A percentile compares a stretch with the other conserved stretches of the same genome.
Conservation (phyloP, 2,797 vertebrate species). For the Scleropages formosus region DNA sequence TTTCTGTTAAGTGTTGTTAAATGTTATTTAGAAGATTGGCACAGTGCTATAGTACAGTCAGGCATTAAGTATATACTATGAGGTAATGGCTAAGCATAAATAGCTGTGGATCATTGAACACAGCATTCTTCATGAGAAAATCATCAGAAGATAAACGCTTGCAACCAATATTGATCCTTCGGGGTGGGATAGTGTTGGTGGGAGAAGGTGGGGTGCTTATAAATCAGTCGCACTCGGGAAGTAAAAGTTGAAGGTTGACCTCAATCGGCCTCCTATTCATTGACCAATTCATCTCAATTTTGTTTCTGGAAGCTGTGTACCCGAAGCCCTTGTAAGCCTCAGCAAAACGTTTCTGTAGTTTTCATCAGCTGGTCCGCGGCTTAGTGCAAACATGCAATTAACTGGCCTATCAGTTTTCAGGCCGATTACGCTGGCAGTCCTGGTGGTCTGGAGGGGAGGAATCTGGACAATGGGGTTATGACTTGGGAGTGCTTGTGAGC, state of each 20-base stretch:
- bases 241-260: not conserved
- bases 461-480: not conserved
- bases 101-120: not conserved
- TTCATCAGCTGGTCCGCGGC: not conserved
- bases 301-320: not conserved
- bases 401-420: not conserved
- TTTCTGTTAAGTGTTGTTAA: too few species aligned
- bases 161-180: not conserved
- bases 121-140: not conserved
- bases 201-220: not conserved
- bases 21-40: too few species aligned
- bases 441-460: not conserved
- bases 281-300: not conserved
- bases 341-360: not conserved
- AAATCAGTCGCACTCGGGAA: not conserved
- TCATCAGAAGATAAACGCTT: not conserved
- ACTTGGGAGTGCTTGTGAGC: not conserved
- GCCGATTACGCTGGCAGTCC: not conserved
- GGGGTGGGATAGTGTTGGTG: not conserved
- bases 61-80: not conserved
- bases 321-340: not conserved
- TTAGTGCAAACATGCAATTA: slow-evolving; percentile 7
- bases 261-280: not conserved
- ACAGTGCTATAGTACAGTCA: not conserved
- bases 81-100: not conserved